Conservation (phyloP, 2,888 invertebrate species). For the Coronaproctus castanopsis region DNA sequence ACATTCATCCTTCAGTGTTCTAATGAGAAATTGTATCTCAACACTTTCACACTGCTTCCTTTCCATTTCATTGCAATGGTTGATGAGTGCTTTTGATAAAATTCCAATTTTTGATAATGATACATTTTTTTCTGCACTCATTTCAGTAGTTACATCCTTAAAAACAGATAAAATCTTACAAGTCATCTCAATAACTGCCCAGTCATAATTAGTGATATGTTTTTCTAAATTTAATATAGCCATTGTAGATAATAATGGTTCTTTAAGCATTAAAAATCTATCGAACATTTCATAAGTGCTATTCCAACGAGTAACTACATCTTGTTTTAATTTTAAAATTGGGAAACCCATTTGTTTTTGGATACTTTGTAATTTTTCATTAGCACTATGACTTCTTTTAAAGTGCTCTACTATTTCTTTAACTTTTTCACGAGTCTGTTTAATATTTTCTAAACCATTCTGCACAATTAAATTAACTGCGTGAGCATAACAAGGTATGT, state of each 20-base stretch:
- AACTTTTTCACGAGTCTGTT: conserved; percentile 4
- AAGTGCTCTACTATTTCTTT: conserved; percentile 3
- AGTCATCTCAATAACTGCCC: conserved; percentile 10
- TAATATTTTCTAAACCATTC: conserved; percentile 4
- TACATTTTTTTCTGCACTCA: conserved; percentile 11
- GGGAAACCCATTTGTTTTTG: conserved; percentile 2
- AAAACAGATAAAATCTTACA: conserved; percentile 14
- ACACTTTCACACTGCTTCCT: no score
- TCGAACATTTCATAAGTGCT: conserved; percentile 17
- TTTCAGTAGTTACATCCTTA: conserved; percentile 14
- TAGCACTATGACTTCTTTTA: conserved; percentile 3
- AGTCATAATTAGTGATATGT: no score
- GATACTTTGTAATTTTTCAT: not conserved
- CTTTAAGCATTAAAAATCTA: conserved; percentile 11
- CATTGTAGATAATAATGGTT: conserved; percentile 12
- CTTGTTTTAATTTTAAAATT: conserved; percentile 8
- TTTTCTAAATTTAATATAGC: no score
- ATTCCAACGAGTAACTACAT: conserved; percentile 19
- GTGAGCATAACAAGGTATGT: conserved; percentile 12
- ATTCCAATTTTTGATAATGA: conserved; percentile 13
- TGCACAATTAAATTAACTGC: conserved; percentile 9
- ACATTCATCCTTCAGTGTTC: no score
- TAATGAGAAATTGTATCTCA: no score
- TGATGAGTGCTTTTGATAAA: no score
- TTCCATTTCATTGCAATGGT: no score